Evolutionary conservation across 2,888 invertebrate genomes (phyloP).

Genomic region (Linyphia triangularis): DNA sequence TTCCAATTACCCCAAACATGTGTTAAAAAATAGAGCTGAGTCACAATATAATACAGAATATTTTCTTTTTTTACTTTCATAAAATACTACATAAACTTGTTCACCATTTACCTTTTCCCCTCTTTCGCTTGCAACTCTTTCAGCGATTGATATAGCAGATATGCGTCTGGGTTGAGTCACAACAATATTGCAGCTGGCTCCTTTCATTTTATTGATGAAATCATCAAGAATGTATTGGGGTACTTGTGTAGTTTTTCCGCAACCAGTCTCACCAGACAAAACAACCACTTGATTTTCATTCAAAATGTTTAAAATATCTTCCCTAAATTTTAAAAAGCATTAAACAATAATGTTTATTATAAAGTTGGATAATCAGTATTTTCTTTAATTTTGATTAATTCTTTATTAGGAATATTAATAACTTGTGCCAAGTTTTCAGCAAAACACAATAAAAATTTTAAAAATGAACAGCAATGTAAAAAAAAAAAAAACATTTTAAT

Average conservation of each 20-base stretch:
- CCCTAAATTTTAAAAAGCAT: conserved; percentile 83
- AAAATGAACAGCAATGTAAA: too few relatives aligned
- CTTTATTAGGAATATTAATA: too few relatives aligned
- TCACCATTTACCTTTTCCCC: conserved; percentile 86
- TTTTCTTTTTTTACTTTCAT: background rate
- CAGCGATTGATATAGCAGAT: conserved; percentile 97
- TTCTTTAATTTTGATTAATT: too few relatives aligned
- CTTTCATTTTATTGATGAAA: conserved; percentile 88
- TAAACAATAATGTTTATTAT: too few relatives aligned
- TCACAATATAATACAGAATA: background rate
- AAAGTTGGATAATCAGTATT: too few relatives aligned
- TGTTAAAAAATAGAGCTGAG: too few relatives aligned
- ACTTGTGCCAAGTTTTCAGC: too few relatives aligned
- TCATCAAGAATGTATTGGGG: conserved; percentile 96
- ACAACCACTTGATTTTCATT: conserved; percentile 94
- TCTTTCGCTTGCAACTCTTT: conserved; percentile 93
- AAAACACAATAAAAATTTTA: too few relatives aligned
- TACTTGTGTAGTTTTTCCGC: conserved; percentile 96
- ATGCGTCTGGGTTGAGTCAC: conserved; percentile 97
- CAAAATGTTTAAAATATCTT: conserved; percentile 90
- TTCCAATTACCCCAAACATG: too few relatives aligned
- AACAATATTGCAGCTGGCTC: conserved; percentile 92
- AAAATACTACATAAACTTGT: too few relatives aligned
- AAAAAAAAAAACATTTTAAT: too few relatives aligned
- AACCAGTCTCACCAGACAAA: conserved; percentile 96